Evolutionary conservation across 2,888 invertebrate genomes (phyloP).

Genomic region (Plebejus anna): DNA sequence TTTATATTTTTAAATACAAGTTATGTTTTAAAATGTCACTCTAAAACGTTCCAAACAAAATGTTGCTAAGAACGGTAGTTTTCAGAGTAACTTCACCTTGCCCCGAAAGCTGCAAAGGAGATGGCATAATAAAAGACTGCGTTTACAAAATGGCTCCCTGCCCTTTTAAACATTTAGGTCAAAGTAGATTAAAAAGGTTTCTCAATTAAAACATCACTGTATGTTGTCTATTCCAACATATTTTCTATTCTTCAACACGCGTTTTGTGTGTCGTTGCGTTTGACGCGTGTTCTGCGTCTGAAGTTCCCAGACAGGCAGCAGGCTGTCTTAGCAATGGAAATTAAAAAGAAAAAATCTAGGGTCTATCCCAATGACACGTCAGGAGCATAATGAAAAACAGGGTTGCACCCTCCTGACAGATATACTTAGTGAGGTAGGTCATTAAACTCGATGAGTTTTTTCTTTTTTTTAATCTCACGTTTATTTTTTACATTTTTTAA

Average conservation of each 20-base stretch:
- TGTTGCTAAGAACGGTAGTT: neutral
- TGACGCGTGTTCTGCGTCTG: slow-evolving; percentile 5
- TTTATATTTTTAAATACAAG: too few relatives aligned
- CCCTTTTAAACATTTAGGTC: slow-evolving; percentile 16
- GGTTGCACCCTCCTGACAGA: slow-evolving; percentile 30
- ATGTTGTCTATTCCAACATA: neutral
- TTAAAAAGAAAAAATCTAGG: slow-evolving; percentile 32
- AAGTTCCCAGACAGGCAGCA: slow-evolving; percentile 1
- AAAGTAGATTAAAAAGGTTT: neutral
- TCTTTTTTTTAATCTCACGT: slow-evolving; percentile 10
- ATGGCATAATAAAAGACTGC: neutral
- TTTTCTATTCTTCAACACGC: neutral
- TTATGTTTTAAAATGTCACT: neutral
- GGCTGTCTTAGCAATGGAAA: slow-evolving; percentile 20
- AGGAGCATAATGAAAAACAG: slow-evolving; percentile 30
- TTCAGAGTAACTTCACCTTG: neutral
- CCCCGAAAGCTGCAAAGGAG: neutral
- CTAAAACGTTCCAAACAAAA: neutral
- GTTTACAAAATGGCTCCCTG: neutral
- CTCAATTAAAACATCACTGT: neutral
- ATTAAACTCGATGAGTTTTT: slow-evolving; percentile 23
- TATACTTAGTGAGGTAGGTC: slow-evolving; percentile 31
- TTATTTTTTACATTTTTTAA: slow-evolving; percentile 17
- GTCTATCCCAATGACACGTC: slow-evolving; percentile 30
- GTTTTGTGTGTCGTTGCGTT: neutral